A percentile compares a stretch with the other conserved stretches of the same genome.
Evolutionary conservation across 2,113 vertebrate species (phyloP).

Genomic region (Cynocephalus volans): DNA sequence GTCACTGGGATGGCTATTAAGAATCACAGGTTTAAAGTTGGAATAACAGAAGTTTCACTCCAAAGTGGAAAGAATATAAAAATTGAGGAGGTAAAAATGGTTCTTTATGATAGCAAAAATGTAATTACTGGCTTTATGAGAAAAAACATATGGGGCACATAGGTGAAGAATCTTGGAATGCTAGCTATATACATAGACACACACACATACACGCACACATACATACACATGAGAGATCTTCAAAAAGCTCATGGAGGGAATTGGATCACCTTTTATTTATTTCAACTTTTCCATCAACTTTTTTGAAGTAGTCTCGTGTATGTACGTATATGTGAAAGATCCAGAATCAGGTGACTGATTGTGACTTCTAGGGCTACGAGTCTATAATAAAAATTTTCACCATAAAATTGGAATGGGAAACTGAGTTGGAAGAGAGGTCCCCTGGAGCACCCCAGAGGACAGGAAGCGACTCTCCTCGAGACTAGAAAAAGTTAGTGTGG

Average conservation of each 20-base stretch:
- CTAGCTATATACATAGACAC: neutral
- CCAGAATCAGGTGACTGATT: neutral
- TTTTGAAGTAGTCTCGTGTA: too few species aligned
- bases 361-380: neutral
- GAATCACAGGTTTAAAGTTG: constrained; percentile 30
- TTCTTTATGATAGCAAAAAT: constrained; percentile 35
- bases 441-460: neutral
- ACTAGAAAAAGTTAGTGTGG: neutral
- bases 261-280: too few species aligned
- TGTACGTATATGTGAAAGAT: neutral
- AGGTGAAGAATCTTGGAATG: neutral
- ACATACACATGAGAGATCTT: too few species aligned
- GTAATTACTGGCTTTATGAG: neutral
- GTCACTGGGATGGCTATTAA: neutral
- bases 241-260: too few species aligned
- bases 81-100: neutral
- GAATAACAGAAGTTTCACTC: neutral
- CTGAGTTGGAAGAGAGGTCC: neutral
- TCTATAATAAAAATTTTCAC: neutral
- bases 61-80: constrained; percentile 11
- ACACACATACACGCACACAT: too few species aligned
- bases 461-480: neutral
- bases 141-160: neutral
- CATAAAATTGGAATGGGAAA: neutral
- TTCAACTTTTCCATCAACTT: too few species aligned